These are phyloP conservation scores for Rotaria macrura DNA, from an alignment of 2,888 invertebrate genomes.

Conservation along the genomic window DNA sequence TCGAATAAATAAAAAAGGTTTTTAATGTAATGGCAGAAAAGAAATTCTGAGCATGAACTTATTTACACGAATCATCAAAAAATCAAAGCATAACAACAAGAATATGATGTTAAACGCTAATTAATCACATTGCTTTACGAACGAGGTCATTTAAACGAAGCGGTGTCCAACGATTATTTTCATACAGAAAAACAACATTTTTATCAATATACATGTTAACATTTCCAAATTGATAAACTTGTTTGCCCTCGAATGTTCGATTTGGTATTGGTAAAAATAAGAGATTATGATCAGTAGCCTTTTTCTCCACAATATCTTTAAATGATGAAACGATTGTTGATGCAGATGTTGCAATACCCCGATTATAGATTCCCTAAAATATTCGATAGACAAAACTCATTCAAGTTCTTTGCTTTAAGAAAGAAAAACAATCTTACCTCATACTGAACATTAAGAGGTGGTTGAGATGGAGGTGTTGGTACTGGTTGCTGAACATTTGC, in stretches of 20 bases:
- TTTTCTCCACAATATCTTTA: constrained; percentile 51
- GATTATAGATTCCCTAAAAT: not conserved
- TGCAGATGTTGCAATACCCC: constrained; percentile 20
- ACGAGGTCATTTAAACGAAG: too few relatives aligned
- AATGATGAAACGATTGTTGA: constrained; percentile 42
- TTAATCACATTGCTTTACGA: too few relatives aligned
- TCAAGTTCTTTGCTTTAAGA: too few relatives aligned
- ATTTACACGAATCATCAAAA: too few relatives aligned
- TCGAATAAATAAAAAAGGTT: too few relatives aligned
- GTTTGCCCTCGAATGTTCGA: constrained; percentile 70
- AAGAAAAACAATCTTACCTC: not conserved
- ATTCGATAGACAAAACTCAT: not conserved
- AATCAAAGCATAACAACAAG: too few relatives aligned
- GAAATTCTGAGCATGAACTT: too few relatives aligned
- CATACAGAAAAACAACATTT: too few relatives aligned
- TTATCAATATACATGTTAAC: too few relatives aligned
- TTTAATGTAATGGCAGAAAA: too few relatives aligned
- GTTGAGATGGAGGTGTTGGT: not conserved
- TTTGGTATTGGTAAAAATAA: constrained; percentile 78
- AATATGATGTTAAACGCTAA: too few relatives aligned
- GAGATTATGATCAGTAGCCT: constrained; percentile 68
- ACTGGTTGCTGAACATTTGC: not conserved
- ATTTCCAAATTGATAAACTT: constrained; percentile 63
- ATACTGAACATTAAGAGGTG: not conserved
- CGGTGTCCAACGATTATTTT: too few relatives aligned